Base-by-base conservation (phyloP, 2,797 vertebrate genomes). In the Argya squamiceps region DNA sequence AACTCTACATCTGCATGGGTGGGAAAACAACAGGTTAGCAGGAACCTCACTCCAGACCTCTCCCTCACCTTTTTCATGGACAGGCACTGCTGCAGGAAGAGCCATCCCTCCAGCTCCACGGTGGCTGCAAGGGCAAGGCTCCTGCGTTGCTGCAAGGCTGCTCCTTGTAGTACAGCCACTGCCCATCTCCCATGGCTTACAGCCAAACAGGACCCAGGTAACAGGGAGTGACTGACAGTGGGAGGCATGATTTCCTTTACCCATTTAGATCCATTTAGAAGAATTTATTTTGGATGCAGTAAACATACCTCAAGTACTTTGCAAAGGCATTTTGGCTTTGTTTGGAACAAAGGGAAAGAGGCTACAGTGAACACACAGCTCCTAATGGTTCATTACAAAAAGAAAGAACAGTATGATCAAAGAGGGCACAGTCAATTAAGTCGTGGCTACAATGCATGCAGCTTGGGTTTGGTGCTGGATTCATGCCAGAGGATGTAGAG, bases 301-400 rank as follows among this genome's bases (percentile, higher is more conserved):
- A 55, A 89, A 79, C n/a, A 43, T 15, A 69, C 21, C 22, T 64
- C 22, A 63, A 56, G 49, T 39, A 89, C 60, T 70, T 58, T 58
- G 41, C 44, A 88, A 87, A 92, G 58, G 70, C 55, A 55, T 82
- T 84, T 87, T 71, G 76, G 50, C 55, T 90, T 92, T 82, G 59
- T 52, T 93, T 82, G 34, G 50, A 87, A 74, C 36, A 80, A 76
- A 37, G 32, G 26, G 47, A 52, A 64, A 81, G 32, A 88, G 52
- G 39, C 55, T 70, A 41, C 0, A 6, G 44, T 52, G 44, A 96
- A 81, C 50, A 64, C n/a, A 27, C 15, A 58, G 49, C 32, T 89
- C 59, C 26, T 74, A 58, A 36, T 2, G 41, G 30, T 76, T 84
- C 76, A 50, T 69, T 75, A 89, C 49, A 55, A 43, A 56, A 77